Base-by-base conservation (phyloP, 2,888 invertebrate genomes). In the Phytoseiulus persimilis region DNA sequence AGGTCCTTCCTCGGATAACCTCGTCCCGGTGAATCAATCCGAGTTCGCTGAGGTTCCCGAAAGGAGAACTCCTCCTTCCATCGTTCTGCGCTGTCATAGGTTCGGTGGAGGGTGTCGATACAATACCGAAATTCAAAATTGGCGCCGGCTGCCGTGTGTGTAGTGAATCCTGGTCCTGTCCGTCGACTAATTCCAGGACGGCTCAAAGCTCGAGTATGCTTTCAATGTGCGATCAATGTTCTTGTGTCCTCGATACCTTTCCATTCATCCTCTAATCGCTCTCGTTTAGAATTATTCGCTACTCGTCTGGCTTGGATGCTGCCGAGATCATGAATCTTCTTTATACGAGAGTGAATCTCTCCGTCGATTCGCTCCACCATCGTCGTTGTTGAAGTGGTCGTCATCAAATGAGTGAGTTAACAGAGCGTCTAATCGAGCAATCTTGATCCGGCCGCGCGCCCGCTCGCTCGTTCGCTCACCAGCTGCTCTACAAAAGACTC, bases 351-450 rank as follows among this genome's bases (percentile, higher is more conserved):
- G 65, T 65, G 65, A 65, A 65, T 65, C 65, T 65, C 65, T 2
- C 28, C 18, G 65, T 65, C 65, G 65, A 65, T 65, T 65, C 65
- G 65, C 65, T 65, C 18, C 65, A 14, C 18, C 65, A 14, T 28
- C 65, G 18, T 65, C 28, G 65, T 65, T 65, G 65, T 65, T 23
- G 65, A 14, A 28, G 23, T 65, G 65, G 65, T 65, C 65, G 65
- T 65, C 65, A 65, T 65, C 65, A 28, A 65, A 65, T 65, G 65
- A 65, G 65, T 65, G 65, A 65, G 65, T 65, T 65, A 65, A 65
- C 65, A 65, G 65, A 65, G 65, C 65, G 65, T 65, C 65, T 65
- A 65, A 65, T 65, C 65, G 65, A 65, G 65, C 65, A 65, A 65
- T 65, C 65, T 65, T 65, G 65, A 65, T 65, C 65, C 65, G 65